Evolutionary conservation across 37 sponge, comb jelly and placozoan species (phyloP), one percentile per base, ranked within the genome.

Genomic region (Beroe forskalii): DNA sequence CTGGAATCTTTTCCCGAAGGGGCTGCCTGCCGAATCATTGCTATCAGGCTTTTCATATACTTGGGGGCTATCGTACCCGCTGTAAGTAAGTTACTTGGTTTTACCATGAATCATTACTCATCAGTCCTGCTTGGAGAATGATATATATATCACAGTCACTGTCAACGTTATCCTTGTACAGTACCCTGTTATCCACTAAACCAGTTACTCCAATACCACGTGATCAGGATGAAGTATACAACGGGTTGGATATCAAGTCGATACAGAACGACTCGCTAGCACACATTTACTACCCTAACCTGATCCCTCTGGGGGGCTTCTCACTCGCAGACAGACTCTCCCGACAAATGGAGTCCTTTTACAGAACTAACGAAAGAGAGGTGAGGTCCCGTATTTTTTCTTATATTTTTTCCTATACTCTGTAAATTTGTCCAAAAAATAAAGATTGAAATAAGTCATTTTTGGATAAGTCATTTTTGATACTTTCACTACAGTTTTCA

Each of bases 1-100:
- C 30, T 72, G 38, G 75, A 72, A 39, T 39, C 28, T 20, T 33
- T 37, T 37, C 75, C 75, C 6, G 75, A 72, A 32, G 37, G 39
- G 19, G 23, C 75, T 2, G 40, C 75, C 75, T 72, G 75, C 33
- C 75, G 75, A 22, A 36, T 72, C 8, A 36, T 72, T 8, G 75
- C 30, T 72, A 72, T 39, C 19, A 23, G 75, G 22, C 20, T 72
- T 36, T 72, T 36, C 40, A 39, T 36, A 37, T 37, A 72, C 38
- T 30, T 72, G 38, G 75, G 75, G 1, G 75, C 40, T 37, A 72
- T 72, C 38, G 75, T 36, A 2, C 75, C 75, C 12, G 75, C 75
- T 36, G 75, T 72, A 72, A 72, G 75, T 72, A 72, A 72, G 75
- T 72, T 63, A 63, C 25, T 19, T 63, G n/a, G n/a, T n/a, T n/a